phyloP scores from a whole-genome alignment of 2,113 vertebrate species.

The Myiozetetes cayanensis region DNA sequence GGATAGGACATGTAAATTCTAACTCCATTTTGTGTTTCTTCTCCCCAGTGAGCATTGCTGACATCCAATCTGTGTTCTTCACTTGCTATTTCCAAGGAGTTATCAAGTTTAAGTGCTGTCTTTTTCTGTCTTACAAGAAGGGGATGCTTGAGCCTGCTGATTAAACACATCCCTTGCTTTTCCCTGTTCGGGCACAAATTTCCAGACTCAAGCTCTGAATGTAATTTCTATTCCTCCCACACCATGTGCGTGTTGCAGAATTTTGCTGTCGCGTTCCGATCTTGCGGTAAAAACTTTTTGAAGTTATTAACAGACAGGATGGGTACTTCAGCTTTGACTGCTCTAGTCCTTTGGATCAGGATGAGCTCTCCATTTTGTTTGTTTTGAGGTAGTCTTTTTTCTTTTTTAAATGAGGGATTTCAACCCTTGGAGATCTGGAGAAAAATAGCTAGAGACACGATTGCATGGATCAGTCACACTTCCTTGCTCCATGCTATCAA shows the following conservation, averaged over 20 bases:
- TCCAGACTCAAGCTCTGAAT: conserved; percentile 42
- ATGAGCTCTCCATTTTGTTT: neutral
- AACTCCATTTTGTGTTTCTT: conserved; percentile 30
- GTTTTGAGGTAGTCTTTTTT: neutral
- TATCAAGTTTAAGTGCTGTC: conserved; percentile 39
- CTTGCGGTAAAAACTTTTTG: conserved; percentile 16
- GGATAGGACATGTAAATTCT: neutral
- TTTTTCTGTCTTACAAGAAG: conserved; percentile 54
- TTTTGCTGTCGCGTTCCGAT: conserved; percentile 32
- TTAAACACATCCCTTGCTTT: conserved; percentile 61
- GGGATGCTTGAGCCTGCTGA: conserved; percentile 48
- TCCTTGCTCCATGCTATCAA: neutral
- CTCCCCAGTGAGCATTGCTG: conserved; percentile 3
- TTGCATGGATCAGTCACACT: conserved; percentile 28
- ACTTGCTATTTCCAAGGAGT: conserved; percentile 34
- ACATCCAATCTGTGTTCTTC: neutral
- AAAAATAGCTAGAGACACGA: neutral
- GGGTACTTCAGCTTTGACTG: neutral
- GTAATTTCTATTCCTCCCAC: conserved; percentile 63
- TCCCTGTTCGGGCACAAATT: conserved; percentile 50
- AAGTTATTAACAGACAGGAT: conserved; percentile 27
- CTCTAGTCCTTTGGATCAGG: neutral
- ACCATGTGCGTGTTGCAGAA: conserved; percentile 20
- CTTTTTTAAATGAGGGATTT: neutral
- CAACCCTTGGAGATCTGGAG: neutral